Percentiles rank a stretch among this genome's conserved stretches.
phyloP scores from a whole-genome alignment of 2,797 vertebrate genomes.

The Chaenodraco wilsoni region DNA sequence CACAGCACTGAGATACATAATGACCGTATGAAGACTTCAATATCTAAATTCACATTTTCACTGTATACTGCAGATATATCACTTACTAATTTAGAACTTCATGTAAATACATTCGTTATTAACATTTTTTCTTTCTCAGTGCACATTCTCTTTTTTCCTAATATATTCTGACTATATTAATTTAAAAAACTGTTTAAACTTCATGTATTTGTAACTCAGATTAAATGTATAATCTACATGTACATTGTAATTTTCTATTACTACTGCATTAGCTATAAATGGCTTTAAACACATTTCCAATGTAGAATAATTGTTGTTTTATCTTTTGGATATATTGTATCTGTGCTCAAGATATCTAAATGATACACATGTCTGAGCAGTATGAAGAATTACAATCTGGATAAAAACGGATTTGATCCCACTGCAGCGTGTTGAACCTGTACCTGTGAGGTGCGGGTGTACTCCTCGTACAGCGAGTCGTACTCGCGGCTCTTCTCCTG shows the following conservation, averaged over 20 bases:
- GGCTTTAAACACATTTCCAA: neutral
- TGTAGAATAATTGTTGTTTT: neutral
- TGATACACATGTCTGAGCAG: neutral
- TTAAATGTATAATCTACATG: neutral
- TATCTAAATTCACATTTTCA: too few relatives aligned
- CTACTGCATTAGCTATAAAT: neutral
- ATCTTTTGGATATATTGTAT: neutral
- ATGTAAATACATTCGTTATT: too few relatives aligned
- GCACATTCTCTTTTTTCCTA: too few relatives aligned
- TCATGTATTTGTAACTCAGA: neutral
- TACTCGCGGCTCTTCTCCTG: conserved; percentile 96
- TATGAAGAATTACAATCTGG: neutral
- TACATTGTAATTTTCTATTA: neutral
- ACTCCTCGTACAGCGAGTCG: conserved; percentile 92
- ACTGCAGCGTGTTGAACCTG: neutral
- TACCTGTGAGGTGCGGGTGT: conserved; percentile 94
- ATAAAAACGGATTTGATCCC: neutral
- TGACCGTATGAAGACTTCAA: too few relatives aligned
- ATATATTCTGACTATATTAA: too few relatives aligned
- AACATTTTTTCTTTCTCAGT: too few relatives aligned
- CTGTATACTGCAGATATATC: too few relatives aligned
- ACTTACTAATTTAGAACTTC: too few relatives aligned
- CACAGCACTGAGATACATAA: too few relatives aligned
- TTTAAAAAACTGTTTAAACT: too few relatives aligned
- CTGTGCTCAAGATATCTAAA: neutral